Conservation (phyloP, 2,797 vertebrate genomes). For the Pantherophis alleghaniensis region DNA sequence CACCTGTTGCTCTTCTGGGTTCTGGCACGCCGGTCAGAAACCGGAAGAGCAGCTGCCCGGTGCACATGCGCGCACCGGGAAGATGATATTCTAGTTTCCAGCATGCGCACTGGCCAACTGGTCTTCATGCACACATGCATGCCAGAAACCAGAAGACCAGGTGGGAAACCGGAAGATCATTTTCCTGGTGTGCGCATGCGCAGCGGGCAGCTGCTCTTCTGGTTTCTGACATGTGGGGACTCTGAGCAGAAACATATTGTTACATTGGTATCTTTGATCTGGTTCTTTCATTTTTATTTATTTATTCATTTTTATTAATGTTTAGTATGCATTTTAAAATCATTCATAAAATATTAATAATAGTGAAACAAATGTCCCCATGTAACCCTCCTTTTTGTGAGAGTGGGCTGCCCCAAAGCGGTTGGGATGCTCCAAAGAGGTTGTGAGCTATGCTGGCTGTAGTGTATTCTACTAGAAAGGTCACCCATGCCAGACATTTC, state of each 20-base stretch:
- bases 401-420: neutral
- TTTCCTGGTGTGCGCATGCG: too few species aligned
- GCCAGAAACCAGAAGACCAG: too few species aligned
- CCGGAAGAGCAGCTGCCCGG: too few species aligned
- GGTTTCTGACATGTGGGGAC: neutral
- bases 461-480: neutral
- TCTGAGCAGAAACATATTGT: neutral
- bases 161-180: too few species aligned
- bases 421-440: neutral
- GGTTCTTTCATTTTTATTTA: neutral
- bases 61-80: too few species aligned
- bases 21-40: too few species aligned
- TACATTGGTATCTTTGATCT: neutral
- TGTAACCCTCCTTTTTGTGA: neutral
- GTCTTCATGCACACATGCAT: too few species aligned
- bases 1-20: too few species aligned
- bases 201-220: too few species aligned
- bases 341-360: neutral
- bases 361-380: neutral
- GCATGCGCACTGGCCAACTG: too few species aligned
- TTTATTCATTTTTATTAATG: neutral
- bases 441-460: neutral
- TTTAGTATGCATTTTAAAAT: neutral
- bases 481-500: neutral
- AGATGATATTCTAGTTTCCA: too few species aligned